Conservation (phyloP, 2,113 vertebrate species). For the Perccottus glenii region DNA sequence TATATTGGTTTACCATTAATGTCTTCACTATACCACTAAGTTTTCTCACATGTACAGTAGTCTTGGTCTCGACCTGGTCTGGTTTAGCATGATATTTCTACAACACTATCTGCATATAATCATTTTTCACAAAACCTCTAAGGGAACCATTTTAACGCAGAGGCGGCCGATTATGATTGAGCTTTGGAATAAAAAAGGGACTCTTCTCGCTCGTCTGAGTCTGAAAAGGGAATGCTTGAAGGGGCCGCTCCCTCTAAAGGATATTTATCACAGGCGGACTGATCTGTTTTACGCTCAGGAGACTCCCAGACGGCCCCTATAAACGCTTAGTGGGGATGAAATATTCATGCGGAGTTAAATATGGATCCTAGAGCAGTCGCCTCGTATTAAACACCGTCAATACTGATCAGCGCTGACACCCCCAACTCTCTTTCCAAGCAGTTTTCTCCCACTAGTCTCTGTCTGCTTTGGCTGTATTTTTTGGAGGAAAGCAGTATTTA, state of each 20-base stretch:
- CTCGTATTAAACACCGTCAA: conserved; percentile 66
- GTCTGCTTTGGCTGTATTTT: conserved; percentile 12
- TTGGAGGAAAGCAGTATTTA: conserved; percentile 34
- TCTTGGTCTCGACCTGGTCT: too few species aligned
- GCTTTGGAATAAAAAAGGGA: conserved; percentile 29
- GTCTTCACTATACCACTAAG: too few species aligned
- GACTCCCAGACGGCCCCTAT: conserved; percentile 68
- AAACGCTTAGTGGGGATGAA: conserved; percentile 73
- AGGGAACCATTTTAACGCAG: conserved; percentile 42
- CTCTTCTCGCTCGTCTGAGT: conserved; percentile 46
- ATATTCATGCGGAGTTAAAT: conserved; percentile 79
- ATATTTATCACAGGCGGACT: conserved; percentile 69
- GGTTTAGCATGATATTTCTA: too few species aligned
- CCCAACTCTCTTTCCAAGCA: conserved; percentile 29
- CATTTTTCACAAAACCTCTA: conserved; percentile 11
- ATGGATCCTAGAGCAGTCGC: conserved; percentile 69
- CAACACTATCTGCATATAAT: too few species aligned
- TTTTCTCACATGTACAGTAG: too few species aligned
- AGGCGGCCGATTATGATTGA: conserved; percentile 46
- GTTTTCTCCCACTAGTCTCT: not conserved
- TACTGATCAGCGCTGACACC: conserved; percentile 69
- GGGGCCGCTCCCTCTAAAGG: conserved; percentile 35
- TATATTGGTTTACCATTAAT: too few species aligned
- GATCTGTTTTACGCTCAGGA: conserved; percentile 61
- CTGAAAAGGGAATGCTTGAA: conserved; percentile 42